A percentile compares a stretch with the other conserved stretches of the same genome.
phyloP scores from a whole-genome alignment of 2,797 vertebrate species.

The Mionectes olivaceus region DNA sequence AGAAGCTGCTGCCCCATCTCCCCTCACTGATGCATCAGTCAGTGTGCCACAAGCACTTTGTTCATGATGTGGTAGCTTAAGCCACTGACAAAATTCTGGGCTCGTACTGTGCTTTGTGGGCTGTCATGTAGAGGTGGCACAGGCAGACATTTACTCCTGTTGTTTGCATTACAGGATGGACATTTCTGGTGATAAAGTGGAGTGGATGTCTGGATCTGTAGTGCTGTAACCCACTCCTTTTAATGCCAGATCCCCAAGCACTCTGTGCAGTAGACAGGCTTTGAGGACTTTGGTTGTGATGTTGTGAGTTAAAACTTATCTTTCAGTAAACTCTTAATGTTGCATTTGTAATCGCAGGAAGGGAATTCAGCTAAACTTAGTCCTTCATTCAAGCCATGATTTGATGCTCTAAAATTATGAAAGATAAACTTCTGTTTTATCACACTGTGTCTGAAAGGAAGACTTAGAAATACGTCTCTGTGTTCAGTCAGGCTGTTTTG shows the following conservation, averaged over 20 bases:
- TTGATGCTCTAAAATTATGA: neutral
- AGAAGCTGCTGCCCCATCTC: too few relatives aligned
- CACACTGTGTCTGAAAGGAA: neutral
- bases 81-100: neutral
- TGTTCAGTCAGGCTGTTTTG: neutral
- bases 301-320: neutral
- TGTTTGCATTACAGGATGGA: neutral
- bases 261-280: neutral
- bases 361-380: neutral
- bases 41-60: neutral
- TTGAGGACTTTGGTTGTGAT: neutral
- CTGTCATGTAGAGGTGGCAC: neutral
- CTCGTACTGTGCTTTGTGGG: neutral
- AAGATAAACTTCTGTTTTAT: neutral
- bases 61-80: neutral
- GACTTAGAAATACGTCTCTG: neutral
- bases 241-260: neutral
- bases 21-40: too few relatives aligned
- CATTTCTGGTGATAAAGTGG: neutral
- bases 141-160: neutral
- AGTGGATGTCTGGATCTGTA: neutral
- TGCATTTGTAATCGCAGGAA: neutral
- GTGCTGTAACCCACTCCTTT: neutral
- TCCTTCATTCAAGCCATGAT: neutral
- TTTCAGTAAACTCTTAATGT: neutral